Evolutionary conservation across 1,140 invertebrate species (phyloP).

Genomic region (Cyclina sinensis): DNA sequence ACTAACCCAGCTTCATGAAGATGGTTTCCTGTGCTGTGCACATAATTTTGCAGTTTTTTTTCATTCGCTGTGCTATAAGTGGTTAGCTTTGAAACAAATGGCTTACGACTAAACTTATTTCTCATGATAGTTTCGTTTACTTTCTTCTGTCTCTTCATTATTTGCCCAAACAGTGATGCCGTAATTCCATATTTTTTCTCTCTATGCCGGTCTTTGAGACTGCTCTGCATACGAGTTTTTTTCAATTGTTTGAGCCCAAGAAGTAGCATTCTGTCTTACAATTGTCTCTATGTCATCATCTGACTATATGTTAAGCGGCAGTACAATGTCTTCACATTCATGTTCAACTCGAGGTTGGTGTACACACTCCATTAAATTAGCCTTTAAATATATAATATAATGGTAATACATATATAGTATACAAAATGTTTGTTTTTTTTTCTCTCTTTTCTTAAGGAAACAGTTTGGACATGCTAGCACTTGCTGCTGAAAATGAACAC

Average conservation of each 20-base stretch:
- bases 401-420: neutral
- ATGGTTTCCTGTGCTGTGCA: neutral
- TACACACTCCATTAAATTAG: neutral
- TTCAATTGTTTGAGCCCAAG: neutral
- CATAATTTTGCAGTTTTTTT: neutral
- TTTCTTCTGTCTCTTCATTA: neutral
- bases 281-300: neutral
- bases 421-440: no score
- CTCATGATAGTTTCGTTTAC: neutral
- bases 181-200: neutral
- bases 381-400: neutral
- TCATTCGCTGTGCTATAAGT: neutral
- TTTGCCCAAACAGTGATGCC: neutral
- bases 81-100: slow-evolving; percentile 1
- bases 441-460: neutral
- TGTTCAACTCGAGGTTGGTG: neutral
- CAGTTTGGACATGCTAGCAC: neutral
- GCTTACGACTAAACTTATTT: neutral
- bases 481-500: neutral
- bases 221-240: slow-evolving; percentile 3
- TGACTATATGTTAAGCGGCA: neutral
- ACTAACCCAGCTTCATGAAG: slow-evolving; percentile 13
- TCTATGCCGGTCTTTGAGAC: neutral
- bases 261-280: neutral
- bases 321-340: neutral